Base-by-base conservation (phyloP, 1,140 invertebrate species). In the Aphaenogaster ashmeadi region DNA sequence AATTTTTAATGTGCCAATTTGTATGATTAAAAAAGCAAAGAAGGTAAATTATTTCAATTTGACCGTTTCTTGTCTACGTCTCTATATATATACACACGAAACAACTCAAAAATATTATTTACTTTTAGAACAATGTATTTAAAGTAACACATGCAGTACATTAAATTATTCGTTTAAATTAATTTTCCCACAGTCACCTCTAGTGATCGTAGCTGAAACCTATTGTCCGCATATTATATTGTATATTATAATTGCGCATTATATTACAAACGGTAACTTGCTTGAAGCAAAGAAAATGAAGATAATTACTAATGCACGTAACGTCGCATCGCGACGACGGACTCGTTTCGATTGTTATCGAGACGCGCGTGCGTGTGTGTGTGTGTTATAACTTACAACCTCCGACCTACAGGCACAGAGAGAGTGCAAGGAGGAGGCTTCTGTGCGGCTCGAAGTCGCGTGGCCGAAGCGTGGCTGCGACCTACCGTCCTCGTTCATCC, bases 381-480 rank as follows among this genome's bases (percentile, higher is more conserved):
- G 18, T 21, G 21, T 18, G 52, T 77, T 75, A 66, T 36, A 84
- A 84, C 80, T 84, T 75, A 50, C 80, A 84, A 84, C 80, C 69
- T 83, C 33, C 86, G 89, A 86, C 66, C 71, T 80, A 71, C 75
- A 81, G 60, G 54, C 56, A 47, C 8, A 47, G 54, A 27, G 69
- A 88, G 58, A 58, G 60, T 50, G 36, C 81, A 86, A 74, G 54
- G 60, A 88, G 87, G 75, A 90, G 74, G 54, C 81, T 85, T 58
- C 58, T 72, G 47, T 91, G 64, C 88, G 67, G 86, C 83, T 90
- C 69, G 88, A 87, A 88, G 90, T 91, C 90, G 90, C 90, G 90
- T 91, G 90, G 84, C 90, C 88, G 89, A 91, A 91, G 90, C 87
- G 90, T 91, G 90, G 89, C 89, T 77, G 8, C 67, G 38, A 83